Base-by-base conservation (phyloP, 1,140 invertebrate species). In the Drosophila erecta region DNA sequence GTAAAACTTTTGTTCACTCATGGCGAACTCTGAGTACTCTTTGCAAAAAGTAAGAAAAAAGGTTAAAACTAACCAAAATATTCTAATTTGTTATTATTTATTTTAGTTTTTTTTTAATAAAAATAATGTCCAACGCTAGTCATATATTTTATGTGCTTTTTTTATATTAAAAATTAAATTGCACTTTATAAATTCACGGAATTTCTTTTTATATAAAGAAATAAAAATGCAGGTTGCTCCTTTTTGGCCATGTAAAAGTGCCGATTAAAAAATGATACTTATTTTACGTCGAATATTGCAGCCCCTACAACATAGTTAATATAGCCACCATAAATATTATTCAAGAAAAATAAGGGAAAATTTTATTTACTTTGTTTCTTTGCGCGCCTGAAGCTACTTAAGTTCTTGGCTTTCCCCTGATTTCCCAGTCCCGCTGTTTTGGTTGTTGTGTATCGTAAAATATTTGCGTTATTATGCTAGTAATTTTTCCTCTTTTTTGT, bases 401-500 rank as follows among this genome's bases (percentile, higher is more conserved):
- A 83, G 83, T 87, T 86, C 81, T 89, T 86, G 79, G 79, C 75
- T 86, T 86, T 76, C 70, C 51, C 67, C 67, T 70, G 64, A 71
- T 71, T 71, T 71, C 67, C 66, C 67, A 71, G 43, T 15, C 61
- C 66, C 46, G 74, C 64, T 67, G 50, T 64, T 75, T n/a, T 54
- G 53, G 24, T 54, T 56, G 55, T 46, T 46, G 53, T 75, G 56
- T 80, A 89, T 87, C 83, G 84, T 87, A 87, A 87, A 87, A 87
- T 87, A 87, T 87, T 87, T 87, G 84, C 76, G 84, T 87, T 87
- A 87, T 87, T 87, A 89, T 87, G 79, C 84, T 87, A 89, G 83
- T 87, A 89, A 87, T 87, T 87, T 89, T 74, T 69, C 75, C 64
- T 69, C 56, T 66, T 72, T 50, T 70, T 58, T 33, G n/a, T 27